These are phyloP conservation scores for Orthosia incerta DNA, from an alignment of 2,888 invertebrate genomes.

Conservation along the genomic window DNA sequence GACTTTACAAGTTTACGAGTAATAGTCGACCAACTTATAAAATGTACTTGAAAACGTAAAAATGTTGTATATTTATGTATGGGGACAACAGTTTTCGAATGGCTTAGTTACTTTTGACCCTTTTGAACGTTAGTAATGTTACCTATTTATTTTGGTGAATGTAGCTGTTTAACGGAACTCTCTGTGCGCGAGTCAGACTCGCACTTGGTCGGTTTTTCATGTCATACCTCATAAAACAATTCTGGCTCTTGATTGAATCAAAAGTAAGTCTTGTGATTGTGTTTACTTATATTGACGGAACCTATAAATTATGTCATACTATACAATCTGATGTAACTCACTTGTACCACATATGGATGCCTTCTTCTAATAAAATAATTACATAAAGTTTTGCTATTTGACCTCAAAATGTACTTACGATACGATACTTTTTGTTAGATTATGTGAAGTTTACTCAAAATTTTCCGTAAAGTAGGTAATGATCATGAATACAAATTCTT, in stretches of 20 bases:
- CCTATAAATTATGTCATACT: neutral
- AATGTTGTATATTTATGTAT: too few relatives aligned
- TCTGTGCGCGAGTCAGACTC: too few relatives aligned
- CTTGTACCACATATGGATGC: neutral
- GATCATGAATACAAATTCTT: neutral
- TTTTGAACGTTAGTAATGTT: too few relatives aligned
- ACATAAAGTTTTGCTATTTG: neutral
- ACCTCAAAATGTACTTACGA: neutral
- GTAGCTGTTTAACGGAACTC: too few relatives aligned
- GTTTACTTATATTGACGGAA: neutral
- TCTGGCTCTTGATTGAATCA: neutral
- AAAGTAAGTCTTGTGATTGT: neutral
- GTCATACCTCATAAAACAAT: neutral
- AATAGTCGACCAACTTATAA: too few relatives aligned
- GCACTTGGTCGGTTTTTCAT: neutral
- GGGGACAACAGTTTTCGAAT: too few relatives aligned
- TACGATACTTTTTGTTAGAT: neutral
- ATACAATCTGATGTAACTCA: neutral
- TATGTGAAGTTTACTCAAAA: neutral
- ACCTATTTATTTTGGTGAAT: too few relatives aligned
- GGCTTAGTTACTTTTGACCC: too few relatives aligned
- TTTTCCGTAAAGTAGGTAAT: neutral
- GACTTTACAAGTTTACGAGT: too few relatives aligned
- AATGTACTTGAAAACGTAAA: too few relatives aligned
- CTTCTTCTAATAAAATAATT: neutral